Evolutionary conservation across 2,888 invertebrate genomes (phyloP).

Genomic region (Lochmaea crataegi): DNA sequence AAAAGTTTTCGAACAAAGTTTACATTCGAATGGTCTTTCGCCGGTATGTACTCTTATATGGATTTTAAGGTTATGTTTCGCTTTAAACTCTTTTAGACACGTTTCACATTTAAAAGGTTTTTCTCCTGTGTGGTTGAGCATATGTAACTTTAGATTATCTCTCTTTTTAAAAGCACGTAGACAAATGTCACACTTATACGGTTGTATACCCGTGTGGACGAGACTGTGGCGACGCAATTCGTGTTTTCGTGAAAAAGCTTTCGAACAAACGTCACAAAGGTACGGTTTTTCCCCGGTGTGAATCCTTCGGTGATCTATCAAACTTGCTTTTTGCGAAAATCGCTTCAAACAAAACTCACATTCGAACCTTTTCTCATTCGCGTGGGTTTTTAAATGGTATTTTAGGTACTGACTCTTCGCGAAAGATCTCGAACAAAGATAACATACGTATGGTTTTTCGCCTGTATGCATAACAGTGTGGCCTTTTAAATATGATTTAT

Average conservation of each 20-base stretch:
- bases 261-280: constrained; percentile 1
- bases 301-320: constrained; percentile 4
- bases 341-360: constrained; percentile 2
- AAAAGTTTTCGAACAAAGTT: constrained; percentile 17
- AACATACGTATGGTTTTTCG: background rate
- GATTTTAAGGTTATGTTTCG: constrained; percentile 2
- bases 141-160: constrained; percentile 5
- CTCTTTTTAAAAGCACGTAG: background rate
- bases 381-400: constrained; percentile 9
- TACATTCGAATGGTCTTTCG: constrained; percentile 9
- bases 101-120: constrained; percentile 8
- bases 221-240: background rate
- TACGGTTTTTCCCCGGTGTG: constrained; percentile 3
- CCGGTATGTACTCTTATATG: background rate
- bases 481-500: constrained; percentile 1
- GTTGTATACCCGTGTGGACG: constrained; percentile 6
- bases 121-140: background rate
- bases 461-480: background rate
- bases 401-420: background rate
- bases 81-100: constrained; percentile 13
- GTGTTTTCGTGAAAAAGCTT: constrained; percentile 10
- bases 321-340: constrained; percentile 7
- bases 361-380: background rate
- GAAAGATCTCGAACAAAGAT: background rate
- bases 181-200: constrained; percentile 18